Base-by-base conservation (phyloP, 2,113 vertebrate genomes). In the Setophaga coronata region DNA sequence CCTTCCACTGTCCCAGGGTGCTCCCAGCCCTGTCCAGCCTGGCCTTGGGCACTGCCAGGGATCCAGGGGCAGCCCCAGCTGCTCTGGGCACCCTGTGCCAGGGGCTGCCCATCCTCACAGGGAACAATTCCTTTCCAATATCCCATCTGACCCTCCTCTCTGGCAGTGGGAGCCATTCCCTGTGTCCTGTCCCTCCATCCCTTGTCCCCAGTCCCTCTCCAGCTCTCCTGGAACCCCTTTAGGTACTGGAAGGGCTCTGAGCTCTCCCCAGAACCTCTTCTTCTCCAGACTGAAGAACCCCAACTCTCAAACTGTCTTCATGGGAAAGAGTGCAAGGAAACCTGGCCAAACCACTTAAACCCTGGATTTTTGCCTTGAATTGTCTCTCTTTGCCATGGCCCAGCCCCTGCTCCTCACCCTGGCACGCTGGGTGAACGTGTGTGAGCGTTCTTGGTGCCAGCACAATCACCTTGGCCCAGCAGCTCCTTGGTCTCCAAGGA, bases 41-140 rank as follows among this genome's bases (percentile, higher is more conserved):
- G 70, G 54, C 62, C 29, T 47, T 47, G 61, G 29, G 0, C 47
- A 34, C 40, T 61, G 0, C 45, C 78, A 89, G 53, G 53, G 45
- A 74, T 82, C 50, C 70, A 65, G 70, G n/a, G 53, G 54, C 53
- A 89, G 54, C 78, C 78, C 2, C 87, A 89, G 40, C 54, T 89
- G 0, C 70, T 76, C 70, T 54, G 40, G 38, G 29, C 69, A 67
- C 14, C 76, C 87, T 76, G 61, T 34, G 47, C 69, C 87, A 89
- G 61, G 36, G 45, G 24, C 38, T 89, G 0, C 0, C 1, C 45
- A 31, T 29, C 24, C 54, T 61, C 40, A 0, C 20, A 69, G n/a
- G 24, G 17, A 18, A 3, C 0, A 53, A 47, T 47, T 18, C 3
- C 47, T 3, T 1, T 40, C 26, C 33, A 67, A 5, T 43, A 4